Base-by-base conservation (phyloP, 2,797 vertebrate species). In the Catamblyrhynchus diadema region DNA sequence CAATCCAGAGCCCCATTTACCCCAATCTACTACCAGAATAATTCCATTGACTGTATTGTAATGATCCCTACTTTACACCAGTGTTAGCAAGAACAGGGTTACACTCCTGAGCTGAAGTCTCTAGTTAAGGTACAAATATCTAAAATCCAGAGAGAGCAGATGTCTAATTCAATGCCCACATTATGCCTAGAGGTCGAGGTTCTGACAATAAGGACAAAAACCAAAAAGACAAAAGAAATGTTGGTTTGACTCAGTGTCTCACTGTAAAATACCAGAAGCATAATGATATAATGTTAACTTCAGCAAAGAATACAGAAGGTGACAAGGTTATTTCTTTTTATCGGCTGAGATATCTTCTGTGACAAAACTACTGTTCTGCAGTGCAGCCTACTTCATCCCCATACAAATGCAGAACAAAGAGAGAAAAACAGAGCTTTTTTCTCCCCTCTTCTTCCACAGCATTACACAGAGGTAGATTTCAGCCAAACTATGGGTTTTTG, bases 251-350 rank as follows among this genome's bases (percentile, higher is more conserved):
- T 93, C 35, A 8, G 7, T 60, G 70, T 91, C 74, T 88, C 30
- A 27, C 56, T 8, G 4, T 60, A 82, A 92, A 91, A 78, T 81
- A 83, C 74, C 64, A 95, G 75, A 83, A 94, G 60, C 72, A 70
- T 94, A 91, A 96, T 84, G 72, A 91, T 74, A 74, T 75, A 88
- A 92, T 69, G 50, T 74, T 92, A 94, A 95, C 91, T 92, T 83
- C 71, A 91, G 83, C 45, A 91, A 82, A 90, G 87, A 88, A 95
- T 85, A 93, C 59, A 95, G 89, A 97, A 94, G 80, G 88, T 94
- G 95, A 83, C 89, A 91, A 94, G 87, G 89, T 94, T 95, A 87
- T 91, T 94, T 93, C 85, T 95, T 96, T 95, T 78, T 90, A 86
- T 92, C 83, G 87, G 48, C 66, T 81, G 70, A 93, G 81, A 62